A percentile compares a stretch with the other conserved stretches of the same genome.
phyloP scores from a whole-genome alignment of 2,888 invertebrate species.

The Eudasyphora cyanicolor region DNA sequence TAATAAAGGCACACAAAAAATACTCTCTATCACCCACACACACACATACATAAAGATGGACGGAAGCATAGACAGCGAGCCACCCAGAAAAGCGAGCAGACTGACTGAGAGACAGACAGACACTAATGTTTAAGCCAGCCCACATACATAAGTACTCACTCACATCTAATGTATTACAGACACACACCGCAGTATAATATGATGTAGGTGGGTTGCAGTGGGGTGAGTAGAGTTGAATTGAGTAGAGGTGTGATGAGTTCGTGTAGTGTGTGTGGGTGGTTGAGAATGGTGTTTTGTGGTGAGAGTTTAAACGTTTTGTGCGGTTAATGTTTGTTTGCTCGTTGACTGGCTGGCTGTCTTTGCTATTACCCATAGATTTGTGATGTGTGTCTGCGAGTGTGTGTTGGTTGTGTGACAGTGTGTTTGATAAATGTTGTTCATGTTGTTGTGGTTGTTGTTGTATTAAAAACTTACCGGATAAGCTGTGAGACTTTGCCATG shows the following conservation, averaged over 20 bases:
- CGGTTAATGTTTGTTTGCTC: slow-evolving; percentile 47
- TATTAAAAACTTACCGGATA: slow-evolving; percentile 84
- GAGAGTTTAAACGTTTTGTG: slow-evolving; percentile 53
- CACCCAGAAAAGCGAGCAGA: neutral
- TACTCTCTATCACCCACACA: neutral
- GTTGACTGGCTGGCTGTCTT: neutral
- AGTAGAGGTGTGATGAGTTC: no score
- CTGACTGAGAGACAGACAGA: neutral
- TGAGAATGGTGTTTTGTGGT: slow-evolving; percentile 13
- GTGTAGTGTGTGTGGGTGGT: neutral
- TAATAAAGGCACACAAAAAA: slow-evolving; percentile 6
- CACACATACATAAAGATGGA: neutral
- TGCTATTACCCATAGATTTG: neutral
- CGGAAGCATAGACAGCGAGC: neutral
- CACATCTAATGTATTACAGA: neutral
- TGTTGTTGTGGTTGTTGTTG: slow-evolving; percentile 1
- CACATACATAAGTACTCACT: slow-evolving; percentile 6
- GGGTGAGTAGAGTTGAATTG: no score
- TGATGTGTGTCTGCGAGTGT: neutral
- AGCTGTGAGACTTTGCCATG: slow-evolving; percentile 90
- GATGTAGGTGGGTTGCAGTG: slow-evolving; percentile 46
- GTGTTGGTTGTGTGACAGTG: slow-evolving; percentile 29
- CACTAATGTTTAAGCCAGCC: neutral
- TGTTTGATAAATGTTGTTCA: slow-evolving; percentile 49
- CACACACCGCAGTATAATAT: slow-evolving; percentile 35